Base-by-base conservation (phyloP, 2,113 vertebrate species). In the Raja brachyura region DNA sequence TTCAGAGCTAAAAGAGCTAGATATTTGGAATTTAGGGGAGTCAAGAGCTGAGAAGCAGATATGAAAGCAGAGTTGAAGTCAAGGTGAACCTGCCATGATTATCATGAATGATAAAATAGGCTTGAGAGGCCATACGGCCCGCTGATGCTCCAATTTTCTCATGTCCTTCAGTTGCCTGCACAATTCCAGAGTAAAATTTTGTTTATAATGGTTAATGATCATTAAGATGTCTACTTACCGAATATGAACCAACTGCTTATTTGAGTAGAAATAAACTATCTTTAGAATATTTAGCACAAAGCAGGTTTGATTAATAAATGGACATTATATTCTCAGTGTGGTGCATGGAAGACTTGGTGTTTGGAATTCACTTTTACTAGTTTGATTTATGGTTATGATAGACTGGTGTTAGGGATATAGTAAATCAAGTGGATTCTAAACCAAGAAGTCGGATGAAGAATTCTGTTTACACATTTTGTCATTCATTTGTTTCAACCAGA, bases 371-470 rank as follows among this genome's bases (percentile, higher is more conserved):
- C 48, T 92, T 92, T 33, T 92, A 25, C 8, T 73, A 22, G 4
- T 20, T 48, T 92, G 88, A 61, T 33, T 14, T 90, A 61, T 48
- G 88, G 33, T 48, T 48, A 48, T 48, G 39, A 48, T 48, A 48
- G 39, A 54, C 66, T 73, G 66, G 20, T 33, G 83, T 88, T 63
- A 88, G 25, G 83, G 63, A 88, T n/a, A 88, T 61, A 88, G 39
- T 88, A 63, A 88, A 59, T 63, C 22, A 86, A 86, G 81, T 88
- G 16, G 83, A 88, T 18, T 88, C n/a, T 31, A 88, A 54, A 31
- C 61, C 31, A 18, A 88, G 81, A 63, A 88, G 39, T 59, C n/a
- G n/a, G n/a, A 88, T 66, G n/a, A 61, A 31, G n/a, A 31, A 31
- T 88, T 56, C 56, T 31, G 59, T 88, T 88, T 88, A 31, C 59